A percentile compares a stretch with the other conserved stretches of the same genome.
These are phyloP conservation scores for Ectemnius lituratus DNA, from an alignment of 2,888 invertebrate genomes.

Conservation along the genomic window DNA sequence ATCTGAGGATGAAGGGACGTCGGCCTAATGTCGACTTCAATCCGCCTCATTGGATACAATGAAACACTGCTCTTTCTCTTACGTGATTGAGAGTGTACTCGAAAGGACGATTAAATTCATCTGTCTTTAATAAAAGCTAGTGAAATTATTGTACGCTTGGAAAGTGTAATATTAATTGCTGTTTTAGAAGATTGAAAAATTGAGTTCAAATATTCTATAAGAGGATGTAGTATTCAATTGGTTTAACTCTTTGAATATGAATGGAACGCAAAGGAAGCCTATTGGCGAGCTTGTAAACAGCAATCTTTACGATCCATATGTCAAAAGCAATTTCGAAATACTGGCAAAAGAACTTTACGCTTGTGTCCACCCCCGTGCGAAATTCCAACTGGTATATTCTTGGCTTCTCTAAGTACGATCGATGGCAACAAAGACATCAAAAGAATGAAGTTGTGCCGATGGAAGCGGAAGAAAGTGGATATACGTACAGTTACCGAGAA, in stretches of 20 bases:
- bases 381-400: constrained; percentile 21
- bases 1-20: too few relatives aligned
- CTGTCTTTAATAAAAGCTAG: too few relatives aligned
- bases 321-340: constrained; percentile 50
- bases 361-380: too few relatives aligned
- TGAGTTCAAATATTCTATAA: constrained; percentile 13
- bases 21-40: background rate
- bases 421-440: constrained; percentile 14
- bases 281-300: constrained; percentile 51
- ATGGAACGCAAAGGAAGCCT: constrained; percentile 1
- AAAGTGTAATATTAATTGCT: too few relatives aligned
- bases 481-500: background rate
- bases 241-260: too few relatives aligned
- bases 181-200: background rate
- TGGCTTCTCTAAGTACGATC: constrained; percentile 12
- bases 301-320: constrained; percentile 42
- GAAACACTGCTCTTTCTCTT: too few relatives aligned
- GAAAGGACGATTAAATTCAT: too few relatives aligned
- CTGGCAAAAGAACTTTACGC: constrained; percentile 23
- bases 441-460: background rate
- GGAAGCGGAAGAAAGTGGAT: constrained; percentile 8
- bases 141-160: too few relatives aligned
- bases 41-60: background rate
- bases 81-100: too few relatives aligned
- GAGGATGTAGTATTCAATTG: too few relatives aligned